Percentiles rank a stretch among this genome's conserved stretches.
These are phyloP conservation scores for Phoeniculus purpureus DNA, from an alignment of 2,797 vertebrate genomes.

Conservation along the genomic window DNA sequence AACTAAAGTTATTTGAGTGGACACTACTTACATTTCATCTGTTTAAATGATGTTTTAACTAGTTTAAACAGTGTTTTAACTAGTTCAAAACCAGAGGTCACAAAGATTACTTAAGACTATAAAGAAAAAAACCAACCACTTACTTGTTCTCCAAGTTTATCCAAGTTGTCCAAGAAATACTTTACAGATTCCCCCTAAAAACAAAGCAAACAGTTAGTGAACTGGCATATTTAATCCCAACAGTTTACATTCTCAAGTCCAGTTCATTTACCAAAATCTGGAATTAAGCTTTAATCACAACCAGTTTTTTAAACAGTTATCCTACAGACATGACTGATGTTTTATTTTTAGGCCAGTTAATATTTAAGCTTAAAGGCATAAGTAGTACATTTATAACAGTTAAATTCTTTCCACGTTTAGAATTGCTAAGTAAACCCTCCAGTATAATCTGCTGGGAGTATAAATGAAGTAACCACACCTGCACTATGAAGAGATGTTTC, in stretches of 20 bases:
- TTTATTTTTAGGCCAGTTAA: constrained; percentile 34
- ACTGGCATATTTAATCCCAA: background rate
- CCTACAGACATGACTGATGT: background rate
- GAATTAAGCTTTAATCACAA: constrained; percentile 33
- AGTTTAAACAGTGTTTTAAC: background rate
- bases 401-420: constrained; percentile 14
- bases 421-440: constrained; percentile 1
- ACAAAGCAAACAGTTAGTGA: constrained; percentile 60
- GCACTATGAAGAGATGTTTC: background rate
- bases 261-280: constrained; percentile 29
- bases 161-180: constrained; percentile 99
- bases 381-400: background rate
- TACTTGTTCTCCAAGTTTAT: constrained; percentile 93
- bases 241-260: constrained; percentile 40
- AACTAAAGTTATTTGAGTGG: background rate
- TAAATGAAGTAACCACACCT: background rate
- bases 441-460: background rate
- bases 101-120: background rate
- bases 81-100: background rate
- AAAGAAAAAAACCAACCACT: constrained; percentile 62
- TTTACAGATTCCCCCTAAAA: constrained; percentile 97
- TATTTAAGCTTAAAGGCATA: constrained; percentile 19
- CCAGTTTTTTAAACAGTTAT: background rate
- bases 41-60: background rate
- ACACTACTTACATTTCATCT: background rate